A percentile compares a stretch with the other conserved stretches of the same genome.
Evolutionary conservation across 2,888 invertebrate species (phyloP).

Genomic region (Dendrolimus houi): DNA sequence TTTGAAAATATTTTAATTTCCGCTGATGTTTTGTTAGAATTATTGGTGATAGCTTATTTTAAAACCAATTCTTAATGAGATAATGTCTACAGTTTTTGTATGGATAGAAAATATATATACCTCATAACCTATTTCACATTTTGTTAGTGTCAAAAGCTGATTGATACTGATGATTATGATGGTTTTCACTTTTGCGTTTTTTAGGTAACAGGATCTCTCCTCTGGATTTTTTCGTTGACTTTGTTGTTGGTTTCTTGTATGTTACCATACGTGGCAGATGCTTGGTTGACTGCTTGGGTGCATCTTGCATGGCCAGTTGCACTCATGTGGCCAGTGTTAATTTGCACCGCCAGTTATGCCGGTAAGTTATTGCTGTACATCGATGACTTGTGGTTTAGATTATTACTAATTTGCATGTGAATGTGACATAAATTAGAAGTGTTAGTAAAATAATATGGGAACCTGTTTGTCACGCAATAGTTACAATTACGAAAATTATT

Average conservation of each 20-base stretch:
- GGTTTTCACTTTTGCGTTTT: constrained; percentile 1
- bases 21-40: too few species aligned
- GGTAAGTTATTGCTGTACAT: constrained; percentile 19
- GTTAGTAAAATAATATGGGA: too few species aligned
- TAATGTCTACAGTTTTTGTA: background rate
- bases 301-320: constrained; percentile 48
- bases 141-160: too few species aligned
- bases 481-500: too few species aligned
- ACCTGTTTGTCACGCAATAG: too few species aligned
- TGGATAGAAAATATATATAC: background rate
- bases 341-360: constrained; percentile 40
- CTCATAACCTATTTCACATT: too few species aligned
- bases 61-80: too few species aligned
- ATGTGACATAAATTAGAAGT: too few species aligned
- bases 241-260: constrained; percentile 22
- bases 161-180: background rate
- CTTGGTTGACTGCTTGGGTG: constrained; percentile 41
- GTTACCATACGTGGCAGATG: constrained; percentile 24
- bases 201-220: constrained; percentile 26
- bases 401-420: too few species aligned
- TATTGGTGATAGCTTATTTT: too few species aligned
- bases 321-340: constrained; percentile 48
- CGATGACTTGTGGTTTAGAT: too few species aligned
- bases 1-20: too few species aligned
- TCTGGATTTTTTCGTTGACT: constrained; percentile 33